These are phyloP conservation scores for Antigone vipio DNA, from an alignment of 2,113 vertebrate species.

Conservation along the genomic window DNA sequence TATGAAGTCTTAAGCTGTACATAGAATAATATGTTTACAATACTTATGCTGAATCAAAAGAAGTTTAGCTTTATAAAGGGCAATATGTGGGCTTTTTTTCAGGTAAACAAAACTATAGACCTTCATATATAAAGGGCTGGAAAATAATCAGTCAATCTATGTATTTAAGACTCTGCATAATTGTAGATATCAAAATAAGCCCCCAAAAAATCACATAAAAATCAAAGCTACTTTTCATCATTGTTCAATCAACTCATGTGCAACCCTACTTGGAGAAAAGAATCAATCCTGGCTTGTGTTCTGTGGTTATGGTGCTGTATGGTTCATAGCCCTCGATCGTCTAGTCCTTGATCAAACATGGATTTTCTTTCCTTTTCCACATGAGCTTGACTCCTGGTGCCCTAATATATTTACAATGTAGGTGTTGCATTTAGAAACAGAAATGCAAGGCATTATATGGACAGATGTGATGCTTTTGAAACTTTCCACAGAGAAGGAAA, in stretches of 20 bases:
- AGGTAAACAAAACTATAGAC: neutral
- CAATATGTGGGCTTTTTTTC: neutral
- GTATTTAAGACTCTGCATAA: neutral
- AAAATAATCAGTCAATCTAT: neutral
- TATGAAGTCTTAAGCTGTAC: neutral
- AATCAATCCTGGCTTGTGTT: neutral
- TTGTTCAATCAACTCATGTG: neutral
- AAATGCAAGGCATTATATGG: neutral
- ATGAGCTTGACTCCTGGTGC: fast-evolving
- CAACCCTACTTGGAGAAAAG: neutral
- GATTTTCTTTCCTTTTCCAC: neutral
- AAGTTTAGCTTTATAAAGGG: neutral
- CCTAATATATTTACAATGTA: neutral
- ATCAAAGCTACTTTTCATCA: neutral
- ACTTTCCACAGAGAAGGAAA: neutral
- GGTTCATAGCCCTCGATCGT: neutral
- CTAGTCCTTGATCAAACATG: neutral
- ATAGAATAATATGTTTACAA: neutral
- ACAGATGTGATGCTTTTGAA: neutral
- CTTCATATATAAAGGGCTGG: neutral
- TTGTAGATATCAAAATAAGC: neutral
- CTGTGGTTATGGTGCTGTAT: neutral
- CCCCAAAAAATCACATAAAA: neutral
- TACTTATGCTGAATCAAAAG: neutral
- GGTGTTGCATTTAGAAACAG: neutral